These are phyloP conservation scores for Platichthys flesus DNA, from an alignment of 2,113 vertebrate species.

Conservation along the genomic window DNA sequence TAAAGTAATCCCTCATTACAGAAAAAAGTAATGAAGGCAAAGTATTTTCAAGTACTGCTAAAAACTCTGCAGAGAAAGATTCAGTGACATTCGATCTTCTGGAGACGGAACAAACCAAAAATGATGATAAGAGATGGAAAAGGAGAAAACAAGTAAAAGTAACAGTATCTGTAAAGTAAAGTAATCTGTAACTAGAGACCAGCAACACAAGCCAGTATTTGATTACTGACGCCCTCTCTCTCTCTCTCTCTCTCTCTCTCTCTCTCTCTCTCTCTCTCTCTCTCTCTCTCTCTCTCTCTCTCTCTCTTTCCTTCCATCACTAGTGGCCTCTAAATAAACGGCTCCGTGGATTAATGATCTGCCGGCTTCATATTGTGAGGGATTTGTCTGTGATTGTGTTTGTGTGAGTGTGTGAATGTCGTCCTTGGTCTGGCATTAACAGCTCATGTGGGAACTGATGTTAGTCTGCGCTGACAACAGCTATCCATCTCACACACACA, in stretches of 20 bases:
- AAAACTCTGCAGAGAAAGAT: too few species aligned
- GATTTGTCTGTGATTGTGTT: slow-evolving; percentile 33
- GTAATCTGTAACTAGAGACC: too few species aligned
- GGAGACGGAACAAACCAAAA: too few species aligned
- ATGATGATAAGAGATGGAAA: too few species aligned
- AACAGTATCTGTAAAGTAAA: too few species aligned
- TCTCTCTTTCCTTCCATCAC: slow-evolving; percentile 4
- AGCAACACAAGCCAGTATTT: too few species aligned
- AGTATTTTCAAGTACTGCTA: too few species aligned
- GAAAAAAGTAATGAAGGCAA: too few species aligned
- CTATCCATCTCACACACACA: slow-evolving; percentile 38
- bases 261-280: neutral
- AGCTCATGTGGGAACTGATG: too few species aligned
- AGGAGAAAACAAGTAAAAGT: too few species aligned
- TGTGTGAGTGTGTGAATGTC: slow-evolving; percentile 28
- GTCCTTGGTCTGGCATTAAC: slow-evolving; percentile 41
- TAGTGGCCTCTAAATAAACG: slow-evolving; percentile 53
- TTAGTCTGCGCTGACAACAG: slow-evolving; percentile 50
- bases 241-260: neutral
- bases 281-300: neutral
- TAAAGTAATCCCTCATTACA: too few species aligned
- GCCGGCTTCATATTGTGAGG: slow-evolving; percentile 32
- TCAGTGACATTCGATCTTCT: too few species aligned
- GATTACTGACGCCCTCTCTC: neutral
- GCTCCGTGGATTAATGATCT: slow-evolving; percentile 52